These are phyloP conservation scores for Nicator chloris DNA, from an alignment of 2,113 vertebrate species.

Conservation along the genomic window DNA sequence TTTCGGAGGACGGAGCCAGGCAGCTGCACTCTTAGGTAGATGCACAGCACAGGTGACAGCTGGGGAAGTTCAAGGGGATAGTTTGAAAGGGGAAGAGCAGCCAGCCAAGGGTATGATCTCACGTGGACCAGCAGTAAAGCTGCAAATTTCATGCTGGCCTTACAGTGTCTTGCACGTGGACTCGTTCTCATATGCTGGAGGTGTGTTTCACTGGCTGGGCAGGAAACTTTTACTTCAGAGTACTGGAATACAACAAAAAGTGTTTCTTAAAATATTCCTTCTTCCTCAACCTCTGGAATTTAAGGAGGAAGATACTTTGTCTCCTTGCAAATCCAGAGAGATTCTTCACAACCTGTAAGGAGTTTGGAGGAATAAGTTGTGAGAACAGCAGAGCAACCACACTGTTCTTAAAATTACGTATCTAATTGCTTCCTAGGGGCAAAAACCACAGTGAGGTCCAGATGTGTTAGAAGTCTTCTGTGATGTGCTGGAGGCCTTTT, in stretches of 20 bases:
- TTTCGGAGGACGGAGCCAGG: constrained; percentile 98
- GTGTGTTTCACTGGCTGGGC: constrained; percentile 11
- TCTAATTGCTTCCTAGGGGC: not conserved
- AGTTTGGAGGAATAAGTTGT: not conserved
- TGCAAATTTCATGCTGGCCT: constrained; percentile 6
- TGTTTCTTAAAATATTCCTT: not conserved
- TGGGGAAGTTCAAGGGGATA: not conserved
- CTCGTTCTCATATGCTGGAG: not conserved
- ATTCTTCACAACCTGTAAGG: not conserved
- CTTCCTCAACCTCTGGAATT: not conserved
- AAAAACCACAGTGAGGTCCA: not conserved
- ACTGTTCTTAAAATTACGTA: not conserved
- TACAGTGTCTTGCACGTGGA: not conserved
- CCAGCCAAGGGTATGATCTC: constrained; percentile 43
- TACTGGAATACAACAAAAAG: not conserved
- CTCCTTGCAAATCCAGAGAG: not conserved
- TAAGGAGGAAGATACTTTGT: not conserved
- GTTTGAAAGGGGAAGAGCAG: constrained; percentile 31
- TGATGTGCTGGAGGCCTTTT: not conserved
- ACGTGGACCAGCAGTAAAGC: constrained; percentile 14
- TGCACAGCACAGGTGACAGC: constrained; percentile 47
- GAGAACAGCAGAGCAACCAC: not conserved
- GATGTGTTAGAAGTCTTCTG: not conserved
- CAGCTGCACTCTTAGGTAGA: constrained; percentile 94
- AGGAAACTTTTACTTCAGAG: not conserved